phyloP scores from a whole-genome alignment of 2,888 invertebrate genomes.

The Eupeodes luniger region DNA sequence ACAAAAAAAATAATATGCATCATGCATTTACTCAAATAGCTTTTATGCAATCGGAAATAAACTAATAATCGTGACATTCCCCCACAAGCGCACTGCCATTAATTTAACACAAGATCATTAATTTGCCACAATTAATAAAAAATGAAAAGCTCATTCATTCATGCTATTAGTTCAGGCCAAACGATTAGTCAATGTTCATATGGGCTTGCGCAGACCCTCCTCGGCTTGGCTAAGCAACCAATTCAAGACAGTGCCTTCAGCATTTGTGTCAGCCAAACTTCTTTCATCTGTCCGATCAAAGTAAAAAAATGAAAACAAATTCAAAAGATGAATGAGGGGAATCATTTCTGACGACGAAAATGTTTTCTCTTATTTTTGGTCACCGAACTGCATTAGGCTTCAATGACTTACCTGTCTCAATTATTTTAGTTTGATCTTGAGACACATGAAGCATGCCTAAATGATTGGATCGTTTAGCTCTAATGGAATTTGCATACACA shows the following conservation, averaged over 20 bases:
- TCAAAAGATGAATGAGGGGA: conserved; percentile 43
- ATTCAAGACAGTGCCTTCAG: conserved; percentile 6
- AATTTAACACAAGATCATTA: conserved; percentile 64
- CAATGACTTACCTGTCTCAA: conserved; percentile 69
- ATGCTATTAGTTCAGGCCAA: conserved; percentile 67
- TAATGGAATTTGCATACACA: conserved; percentile 34
- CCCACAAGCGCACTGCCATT: conserved; percentile 48
- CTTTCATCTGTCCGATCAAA: conserved; percentile 70
- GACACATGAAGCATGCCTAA: conserved; percentile 27
- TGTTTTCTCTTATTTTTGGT: conserved; percentile 16
- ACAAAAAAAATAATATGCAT: not conserved
- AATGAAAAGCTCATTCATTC: conserved; percentile 73
- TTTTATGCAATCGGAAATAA: conserved; percentile 37
- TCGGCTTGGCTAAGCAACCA: not conserved
- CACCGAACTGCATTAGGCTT: conserved; percentile 58
- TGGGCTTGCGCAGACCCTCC: conserved; percentile 11
- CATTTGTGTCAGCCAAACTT: conserved; percentile 43
- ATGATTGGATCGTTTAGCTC: conserved; percentile 40
- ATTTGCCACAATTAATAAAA: conserved; percentile 70
- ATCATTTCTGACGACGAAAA: conserved; percentile 55
- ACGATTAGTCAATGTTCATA: conserved; percentile 73
- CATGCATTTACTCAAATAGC: conserved; percentile 5
- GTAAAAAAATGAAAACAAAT: not conserved
- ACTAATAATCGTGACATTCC: conserved; percentile 49
- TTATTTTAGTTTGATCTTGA: conserved; percentile 40